Conservation (phyloP, 2,888 invertebrate species). For the Eupsilia transversa region DNA sequence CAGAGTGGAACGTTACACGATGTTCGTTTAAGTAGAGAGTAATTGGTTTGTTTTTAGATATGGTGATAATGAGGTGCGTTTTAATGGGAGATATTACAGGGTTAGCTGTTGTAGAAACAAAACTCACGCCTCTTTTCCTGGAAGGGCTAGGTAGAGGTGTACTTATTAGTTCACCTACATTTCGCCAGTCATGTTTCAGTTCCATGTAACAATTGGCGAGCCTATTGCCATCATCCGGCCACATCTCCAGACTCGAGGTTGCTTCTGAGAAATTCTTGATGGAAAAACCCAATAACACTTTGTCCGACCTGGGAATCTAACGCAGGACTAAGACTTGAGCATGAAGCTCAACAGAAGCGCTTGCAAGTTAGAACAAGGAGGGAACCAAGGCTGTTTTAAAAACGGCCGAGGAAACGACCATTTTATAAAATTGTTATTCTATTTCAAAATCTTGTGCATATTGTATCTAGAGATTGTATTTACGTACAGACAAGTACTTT, state of each 20-base stretch:
- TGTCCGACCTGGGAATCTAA: not conserved
- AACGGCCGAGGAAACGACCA: not conserved
- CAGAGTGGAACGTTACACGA: slow-evolving; percentile 41
- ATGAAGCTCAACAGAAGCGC: not conserved
- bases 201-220: not conserved
- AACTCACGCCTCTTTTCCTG: too few relatives aligned
- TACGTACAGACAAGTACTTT: not conserved
- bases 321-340: not conserved
- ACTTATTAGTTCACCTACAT: not conserved
- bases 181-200: too few relatives aligned
- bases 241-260: not conserved
- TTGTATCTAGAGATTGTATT: not conserved
- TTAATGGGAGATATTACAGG: slow-evolving; percentile 1
- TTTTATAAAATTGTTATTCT: not conserved
- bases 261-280: too few relatives aligned
- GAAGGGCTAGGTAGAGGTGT: not conserved
- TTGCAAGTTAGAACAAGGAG: not conserved
- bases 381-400: not conserved
- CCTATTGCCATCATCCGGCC: not conserved
- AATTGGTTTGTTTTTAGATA: slow-evolving; percentile 43
- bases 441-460: not conserved
- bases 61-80: slow-evolving; percentile 15
- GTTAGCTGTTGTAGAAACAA: not conserved
- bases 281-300: not conserved
- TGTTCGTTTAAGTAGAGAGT: slow-evolving; percentile 8